Evolutionary conservation across 1,140 invertebrate genomes (phyloP).

Genomic region (Aphelinus atriplicis): DNA sequence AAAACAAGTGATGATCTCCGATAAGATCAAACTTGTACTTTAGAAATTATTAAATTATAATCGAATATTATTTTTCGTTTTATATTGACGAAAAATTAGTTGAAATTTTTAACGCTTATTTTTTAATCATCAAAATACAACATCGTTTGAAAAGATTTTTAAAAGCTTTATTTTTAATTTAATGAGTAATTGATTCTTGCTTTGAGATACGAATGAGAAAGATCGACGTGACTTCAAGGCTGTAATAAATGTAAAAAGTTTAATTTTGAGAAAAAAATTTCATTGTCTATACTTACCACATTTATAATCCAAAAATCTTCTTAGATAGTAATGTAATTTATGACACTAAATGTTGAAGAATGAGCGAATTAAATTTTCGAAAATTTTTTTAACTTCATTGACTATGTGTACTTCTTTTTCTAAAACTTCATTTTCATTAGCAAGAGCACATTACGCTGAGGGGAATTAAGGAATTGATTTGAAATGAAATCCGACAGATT

Average conservation of each 20-base stretch:
- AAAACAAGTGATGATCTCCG: slow-evolving; percentile 24
- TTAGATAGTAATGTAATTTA: slow-evolving; percentile 47
- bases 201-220: slow-evolving; percentile 26
- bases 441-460: slow-evolving; percentile 4
- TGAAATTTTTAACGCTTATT: slow-evolving; percentile 20
- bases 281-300: slow-evolving; percentile 41
- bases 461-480: slow-evolving; percentile 2
- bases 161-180: slow-evolving; percentile 28
- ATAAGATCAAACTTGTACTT: slow-evolving; percentile 8
- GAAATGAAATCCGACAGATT: no score
- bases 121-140: slow-evolving; percentile 25
- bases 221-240: slow-evolving; percentile 39
- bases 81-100: slow-evolving; percentile 20
- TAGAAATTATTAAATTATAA: slow-evolving; percentile 17
- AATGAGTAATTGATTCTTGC: slow-evolving; percentile 14
- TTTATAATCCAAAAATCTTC: slow-evolving; percentile 45
- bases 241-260: slow-evolving; percentile 43
- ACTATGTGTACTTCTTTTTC: slow-evolving; percentile 39
- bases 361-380: slow-evolving; percentile 42
- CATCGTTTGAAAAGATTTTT: slow-evolving; percentile 11
- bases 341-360: slow-evolving; percentile 43
- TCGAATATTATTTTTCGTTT: slow-evolving; percentile 19
- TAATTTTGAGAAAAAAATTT: slow-evolving; percentile 40
- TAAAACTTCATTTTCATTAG: slow-evolving; percentile 10
- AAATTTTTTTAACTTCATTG: slow-evolving; percentile 34